Evolutionary conservation across 2,888 invertebrate genomes (phyloP).

Genomic region (Hirtodrosophila cameraria): DNA sequence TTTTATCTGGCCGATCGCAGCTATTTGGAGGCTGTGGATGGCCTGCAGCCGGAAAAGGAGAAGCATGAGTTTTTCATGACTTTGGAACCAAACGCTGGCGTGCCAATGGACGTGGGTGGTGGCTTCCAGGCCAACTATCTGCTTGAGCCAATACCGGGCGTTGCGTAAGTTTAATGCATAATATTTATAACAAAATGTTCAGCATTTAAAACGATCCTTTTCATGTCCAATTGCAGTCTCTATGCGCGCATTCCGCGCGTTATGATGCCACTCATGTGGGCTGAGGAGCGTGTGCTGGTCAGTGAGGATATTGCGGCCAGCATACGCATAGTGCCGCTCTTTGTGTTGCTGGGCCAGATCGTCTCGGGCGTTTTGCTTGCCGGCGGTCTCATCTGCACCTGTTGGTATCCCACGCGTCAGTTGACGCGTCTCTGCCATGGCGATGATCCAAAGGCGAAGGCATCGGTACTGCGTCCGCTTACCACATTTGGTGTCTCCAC

Average conservation of each 20-base stretch:
- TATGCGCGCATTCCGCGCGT: slow-evolving; percentile 83
- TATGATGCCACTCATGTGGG: slow-evolving; percentile 91
- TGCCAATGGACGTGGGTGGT: slow-evolving; percentile 91
- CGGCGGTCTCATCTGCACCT: slow-evolving; percentile 83
- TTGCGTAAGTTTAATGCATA: slow-evolving; percentile 86
- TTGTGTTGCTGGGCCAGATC: slow-evolving; percentile 86
- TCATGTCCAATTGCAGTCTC: slow-evolving; percentile 46
- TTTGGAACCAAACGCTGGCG: slow-evolving; percentile 90
- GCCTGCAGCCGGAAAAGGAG: slow-evolving; percentile 88
- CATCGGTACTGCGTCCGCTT: slow-evolving; percentile 61
- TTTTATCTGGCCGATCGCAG: slow-evolving; percentile 90
- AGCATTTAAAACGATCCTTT: neutral
- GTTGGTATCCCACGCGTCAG: slow-evolving; percentile 81
- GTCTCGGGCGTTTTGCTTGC: slow-evolving; percentile 84
- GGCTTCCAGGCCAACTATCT: slow-evolving; percentile 91
- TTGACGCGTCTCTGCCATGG: slow-evolving; percentile 63
- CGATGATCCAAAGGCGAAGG: slow-evolving; percentile 78
- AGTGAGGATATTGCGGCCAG: slow-evolving; percentile 86
- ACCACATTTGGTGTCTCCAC: slow-evolving; percentile 40
- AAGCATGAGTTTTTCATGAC: slow-evolving; percentile 91
- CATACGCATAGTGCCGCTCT: slow-evolving; percentile 85
- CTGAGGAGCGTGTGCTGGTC: slow-evolving; percentile 88
- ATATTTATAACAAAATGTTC: too few relatives aligned
- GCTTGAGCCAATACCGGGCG: slow-evolving; percentile 86
- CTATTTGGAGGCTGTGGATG: slow-evolving; percentile 87